Evolutionary conservation across 2,888 invertebrate genomes (phyloP).

Genomic region (Xestia c-nigrum): DNA sequence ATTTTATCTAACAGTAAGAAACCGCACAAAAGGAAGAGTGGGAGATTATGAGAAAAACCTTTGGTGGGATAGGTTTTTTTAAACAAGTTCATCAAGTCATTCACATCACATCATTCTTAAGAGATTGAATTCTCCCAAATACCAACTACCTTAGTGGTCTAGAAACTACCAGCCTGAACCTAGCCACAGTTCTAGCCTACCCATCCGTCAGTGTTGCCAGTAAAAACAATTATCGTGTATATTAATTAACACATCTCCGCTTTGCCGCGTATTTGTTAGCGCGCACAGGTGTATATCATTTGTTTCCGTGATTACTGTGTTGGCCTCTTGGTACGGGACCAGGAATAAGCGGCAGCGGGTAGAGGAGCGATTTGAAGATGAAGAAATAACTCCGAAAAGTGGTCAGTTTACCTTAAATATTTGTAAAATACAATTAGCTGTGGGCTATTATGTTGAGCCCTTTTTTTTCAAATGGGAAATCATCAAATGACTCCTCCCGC

Average conservation of each 20-base stretch:
- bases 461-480: too few species aligned
- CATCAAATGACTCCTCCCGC: too few species aligned
- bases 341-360: conserved; percentile 36
- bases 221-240: conserved; percentile 72
- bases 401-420: too few species aligned
- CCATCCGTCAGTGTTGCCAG: conserved; percentile 16
- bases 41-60: background rate
- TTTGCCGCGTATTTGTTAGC: conserved; percentile 75
- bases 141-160: background rate
- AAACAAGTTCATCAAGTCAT: background rate
- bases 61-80: background rate
- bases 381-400: too few species aligned
- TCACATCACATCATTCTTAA: background rate
- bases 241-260: conserved; percentile 78
- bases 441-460: too few species aligned
- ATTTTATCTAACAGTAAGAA: background rate
- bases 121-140: too few species aligned
- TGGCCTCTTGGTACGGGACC: conserved; percentile 45
- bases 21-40: background rate
- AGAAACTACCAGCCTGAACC: background rate
- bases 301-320: conserved; percentile 80
- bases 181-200: conserved; percentile 8
- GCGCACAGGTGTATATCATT: conserved; percentile 84
- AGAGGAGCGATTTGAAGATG: background rate
- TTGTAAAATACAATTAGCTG: too few species aligned